A percentile compares a stretch with the other conserved stretches of the same genome.
Evolutionary conservation across 2,888 invertebrate genomes (phyloP).

Genomic region (Alloscopus bannaensis): DNA sequence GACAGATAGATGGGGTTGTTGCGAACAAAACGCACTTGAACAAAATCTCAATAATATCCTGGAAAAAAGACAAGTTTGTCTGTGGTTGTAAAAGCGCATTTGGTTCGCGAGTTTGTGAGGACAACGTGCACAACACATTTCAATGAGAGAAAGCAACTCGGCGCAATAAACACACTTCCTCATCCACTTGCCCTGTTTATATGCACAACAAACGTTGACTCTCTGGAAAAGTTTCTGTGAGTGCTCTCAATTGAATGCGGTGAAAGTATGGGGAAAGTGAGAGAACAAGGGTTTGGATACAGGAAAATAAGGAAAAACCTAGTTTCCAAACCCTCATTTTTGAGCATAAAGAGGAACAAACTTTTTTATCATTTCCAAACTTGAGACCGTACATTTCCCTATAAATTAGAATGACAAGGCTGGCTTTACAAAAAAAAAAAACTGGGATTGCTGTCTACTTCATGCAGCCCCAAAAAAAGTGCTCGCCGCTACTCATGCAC

Average conservation of each 20-base stretch:
- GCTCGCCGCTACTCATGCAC: background rate
- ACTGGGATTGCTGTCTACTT: background rate
- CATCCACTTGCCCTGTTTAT: constrained; percentile 19
- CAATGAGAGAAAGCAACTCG: no score
- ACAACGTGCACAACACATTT: no score
- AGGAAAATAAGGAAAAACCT: background rate
- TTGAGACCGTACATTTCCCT: background rate
- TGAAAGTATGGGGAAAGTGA: constrained; percentile 15
- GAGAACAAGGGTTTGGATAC: background rate
- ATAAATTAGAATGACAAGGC: background rate
- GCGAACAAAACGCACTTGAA: constrained; percentile 21
- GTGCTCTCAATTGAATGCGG: background rate
- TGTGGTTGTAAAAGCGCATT: no score
- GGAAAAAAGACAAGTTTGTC: no score
- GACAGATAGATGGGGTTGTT: constrained; percentile 60
- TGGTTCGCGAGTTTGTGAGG: no score
- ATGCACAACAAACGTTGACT: constrained; percentile 15
- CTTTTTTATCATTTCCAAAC: constrained; percentile 6
- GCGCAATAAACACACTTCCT: constrained; percentile 30
- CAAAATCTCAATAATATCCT: constrained; percentile 39
- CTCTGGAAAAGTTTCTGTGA: background rate
- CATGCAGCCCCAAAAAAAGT: constrained; percentile 6
- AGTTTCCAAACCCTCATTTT: background rate
- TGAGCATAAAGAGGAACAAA: no score
- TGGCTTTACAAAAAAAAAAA: no score